Evolutionary conservation across 2,113 vertebrate species (phyloP).

Genomic region (Leucosticte australis): DNA sequence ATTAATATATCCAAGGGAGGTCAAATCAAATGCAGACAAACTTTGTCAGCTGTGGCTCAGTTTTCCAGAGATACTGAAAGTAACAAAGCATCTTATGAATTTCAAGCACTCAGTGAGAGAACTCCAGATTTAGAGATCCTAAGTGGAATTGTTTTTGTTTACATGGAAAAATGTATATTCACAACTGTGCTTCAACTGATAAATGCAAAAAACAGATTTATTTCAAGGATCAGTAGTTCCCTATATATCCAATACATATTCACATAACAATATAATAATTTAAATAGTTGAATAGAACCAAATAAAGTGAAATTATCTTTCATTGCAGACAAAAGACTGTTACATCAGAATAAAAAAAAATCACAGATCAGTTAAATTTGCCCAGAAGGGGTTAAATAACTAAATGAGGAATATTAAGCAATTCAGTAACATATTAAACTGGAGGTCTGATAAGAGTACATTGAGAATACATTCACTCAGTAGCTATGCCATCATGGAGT

Average conservation of each 20-base stretch:
- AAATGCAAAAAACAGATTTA: background rate
- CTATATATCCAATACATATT: background rate
- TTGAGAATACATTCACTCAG: background rate
- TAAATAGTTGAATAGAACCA: background rate
- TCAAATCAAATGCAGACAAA: background rate
- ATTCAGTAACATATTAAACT: background rate
- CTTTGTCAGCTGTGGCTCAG: background rate
- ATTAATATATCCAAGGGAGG: background rate
- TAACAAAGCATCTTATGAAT: background rate
- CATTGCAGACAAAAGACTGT: background rate
- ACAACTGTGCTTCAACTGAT: background rate
- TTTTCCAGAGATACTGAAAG: background rate
- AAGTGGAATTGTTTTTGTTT: background rate
- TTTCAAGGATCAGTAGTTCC: background rate
- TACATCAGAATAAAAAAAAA: background rate
- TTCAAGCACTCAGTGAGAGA: background rate
- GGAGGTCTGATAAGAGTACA: background rate
- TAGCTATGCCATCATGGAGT: background rate
- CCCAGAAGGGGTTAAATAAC: background rate
- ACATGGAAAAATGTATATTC: background rate
- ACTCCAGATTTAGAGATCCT: background rate
- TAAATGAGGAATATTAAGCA: background rate
- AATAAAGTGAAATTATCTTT: background rate
- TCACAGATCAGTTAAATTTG: background rate
- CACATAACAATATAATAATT: background rate